A percentile compares a stretch with the other conserved stretches of the same genome.
These are phyloP conservation scores for Cololabis saira DNA, from an alignment of 2,113 vertebrate species.

Conservation along the genomic window DNA sequence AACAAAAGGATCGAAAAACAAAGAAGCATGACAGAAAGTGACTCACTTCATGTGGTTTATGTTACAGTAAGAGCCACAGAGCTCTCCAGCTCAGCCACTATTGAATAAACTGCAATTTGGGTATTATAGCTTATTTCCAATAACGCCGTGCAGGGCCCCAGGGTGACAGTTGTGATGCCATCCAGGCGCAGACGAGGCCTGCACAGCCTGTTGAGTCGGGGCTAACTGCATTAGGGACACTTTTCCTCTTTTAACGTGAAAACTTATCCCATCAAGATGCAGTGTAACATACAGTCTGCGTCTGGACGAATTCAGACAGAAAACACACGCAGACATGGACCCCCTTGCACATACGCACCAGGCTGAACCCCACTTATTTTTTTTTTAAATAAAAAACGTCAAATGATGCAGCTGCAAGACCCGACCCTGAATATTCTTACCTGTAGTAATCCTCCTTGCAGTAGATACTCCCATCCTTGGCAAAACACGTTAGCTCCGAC, in stretches of 20 bases:
- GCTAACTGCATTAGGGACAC: too few relatives aligned
- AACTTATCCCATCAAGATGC: too few relatives aligned
- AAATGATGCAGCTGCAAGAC: too few relatives aligned
- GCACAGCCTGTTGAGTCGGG: background rate
- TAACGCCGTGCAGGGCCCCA: slow-evolving; percentile 15
- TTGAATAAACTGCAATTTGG: background rate
- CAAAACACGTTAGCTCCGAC: slow-evolving; percentile 99
- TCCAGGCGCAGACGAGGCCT: slow-evolving; percentile 19
- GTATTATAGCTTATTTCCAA: slow-evolving; percentile 1
- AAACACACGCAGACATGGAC: too few relatives aligned
- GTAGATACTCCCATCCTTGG: slow-evolving; percentile 99
- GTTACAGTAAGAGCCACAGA: slow-evolving; percentile 2
- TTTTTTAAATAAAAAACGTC: too few relatives aligned
- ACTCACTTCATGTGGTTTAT: background rate
- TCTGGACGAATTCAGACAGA: too few relatives aligned
- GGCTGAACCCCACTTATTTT: too few relatives aligned
- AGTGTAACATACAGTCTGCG: too few relatives aligned
- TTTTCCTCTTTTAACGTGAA: too few relatives aligned
- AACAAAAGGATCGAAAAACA: background rate
- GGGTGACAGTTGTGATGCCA: slow-evolving; percentile 7
- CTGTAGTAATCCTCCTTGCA: slow-evolving; percentile 99
- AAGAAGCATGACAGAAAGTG: background rate
- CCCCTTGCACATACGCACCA: too few relatives aligned
- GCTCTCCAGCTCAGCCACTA: background rate
- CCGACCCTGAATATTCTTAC: slow-evolving; percentile 77